Evolutionary conservation across 2,888 invertebrate genomes (phyloP), one percentile per base, ranked within the genome.

Genomic region (Tipula confusa): DNA sequence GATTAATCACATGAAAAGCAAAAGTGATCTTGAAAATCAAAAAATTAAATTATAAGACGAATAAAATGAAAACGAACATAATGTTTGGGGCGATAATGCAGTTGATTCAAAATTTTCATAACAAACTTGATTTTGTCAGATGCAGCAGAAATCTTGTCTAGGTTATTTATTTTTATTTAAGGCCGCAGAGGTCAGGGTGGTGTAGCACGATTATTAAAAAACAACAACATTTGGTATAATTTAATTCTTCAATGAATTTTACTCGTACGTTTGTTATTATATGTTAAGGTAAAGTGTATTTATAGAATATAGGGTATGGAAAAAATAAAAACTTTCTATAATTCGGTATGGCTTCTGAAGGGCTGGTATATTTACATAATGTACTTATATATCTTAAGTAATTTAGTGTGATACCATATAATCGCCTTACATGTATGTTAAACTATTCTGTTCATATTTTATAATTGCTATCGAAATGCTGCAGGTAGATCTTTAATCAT

Each of bases 1-100:
- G 82, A 82, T 82, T 82, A 82, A 82, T 82, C 33, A 82, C 11
- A 43, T 38, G 83, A 81, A 83, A 64, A 83, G 83, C 38, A 83
- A 83, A 83, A 83, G 83, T 83, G 83, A 83, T 83, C 83, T 83
- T 83, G 83, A 83, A 83, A 80, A 84, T 82, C 18, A 33, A 29
- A 33, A 24, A 24, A 64, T 11, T 64, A 24, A 5, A 15, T 1
- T 43, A 43, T 43, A 15, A 43, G 15, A 43, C 0, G 43, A 43
- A 15, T 15, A 11, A 6, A 15, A 43, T 15, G 43, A 15, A 43
- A 43, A 18, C 43, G 36, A n/a, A n/a, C n/a, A n/a, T n/a, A n/a
- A n/a, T n/a, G n/a, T n/a, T n/a, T n/a, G n/a, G n/a, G n/a, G n/a
- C n/a, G n/a, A n/a, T n/a, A n/a, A n/a, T n/a, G n/a, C n/a, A n/a